Evolutionary conservation across 2,888 invertebrate species (phyloP).

Genomic region (Zonitis immaculata): DNA sequence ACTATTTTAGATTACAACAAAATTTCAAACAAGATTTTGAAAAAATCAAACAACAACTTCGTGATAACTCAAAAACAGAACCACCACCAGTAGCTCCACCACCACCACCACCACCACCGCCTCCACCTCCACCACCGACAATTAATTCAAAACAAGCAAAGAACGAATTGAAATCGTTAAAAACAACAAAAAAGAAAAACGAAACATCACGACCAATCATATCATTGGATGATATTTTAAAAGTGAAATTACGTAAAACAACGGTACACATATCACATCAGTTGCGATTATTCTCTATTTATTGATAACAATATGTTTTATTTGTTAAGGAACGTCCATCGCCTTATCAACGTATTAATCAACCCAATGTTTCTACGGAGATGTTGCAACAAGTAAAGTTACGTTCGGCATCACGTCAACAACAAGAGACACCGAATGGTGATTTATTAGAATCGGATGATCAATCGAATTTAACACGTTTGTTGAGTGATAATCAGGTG

Average conservation of each 20-base stretch:
- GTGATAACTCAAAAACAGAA: too few species aligned
- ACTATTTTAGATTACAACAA: background rate
- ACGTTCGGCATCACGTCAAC: conserved; percentile 33
- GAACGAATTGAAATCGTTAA: conserved; percentile 5
- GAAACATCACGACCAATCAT: conserved; percentile 39
- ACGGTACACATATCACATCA: too few species aligned
- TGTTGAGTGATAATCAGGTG: conserved; percentile 32
- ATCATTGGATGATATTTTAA: conserved; percentile 45
- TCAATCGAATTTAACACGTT: conserved; percentile 37
- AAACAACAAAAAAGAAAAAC: conserved; percentile 20
- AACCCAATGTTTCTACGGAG: conserved; percentile 36
- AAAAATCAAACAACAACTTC: conserved; percentile 23
- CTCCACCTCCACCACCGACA: conserved; percentile 19
- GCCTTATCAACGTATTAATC: conserved; percentile 23
- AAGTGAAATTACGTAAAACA: conserved; percentile 44
- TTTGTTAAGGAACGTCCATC: conserved; percentile 33
- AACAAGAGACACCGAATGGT: conserved; percentile 22
- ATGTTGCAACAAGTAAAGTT: conserved; percentile 41
- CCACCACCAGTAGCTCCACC: conserved; percentile 32
- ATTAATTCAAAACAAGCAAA: too few species aligned
- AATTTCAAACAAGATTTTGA: conserved; percentile 23
- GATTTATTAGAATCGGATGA: conserved; percentile 28
- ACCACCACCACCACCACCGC: conserved; percentile 33
- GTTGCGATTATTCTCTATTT: too few species aligned
- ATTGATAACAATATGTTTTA: too few species aligned